Evolutionary conservation across 2,888 invertebrate genomes (phyloP), one percentile per base, ranked within the genome.

Genomic region (Achlya flavicornis): DNA sequence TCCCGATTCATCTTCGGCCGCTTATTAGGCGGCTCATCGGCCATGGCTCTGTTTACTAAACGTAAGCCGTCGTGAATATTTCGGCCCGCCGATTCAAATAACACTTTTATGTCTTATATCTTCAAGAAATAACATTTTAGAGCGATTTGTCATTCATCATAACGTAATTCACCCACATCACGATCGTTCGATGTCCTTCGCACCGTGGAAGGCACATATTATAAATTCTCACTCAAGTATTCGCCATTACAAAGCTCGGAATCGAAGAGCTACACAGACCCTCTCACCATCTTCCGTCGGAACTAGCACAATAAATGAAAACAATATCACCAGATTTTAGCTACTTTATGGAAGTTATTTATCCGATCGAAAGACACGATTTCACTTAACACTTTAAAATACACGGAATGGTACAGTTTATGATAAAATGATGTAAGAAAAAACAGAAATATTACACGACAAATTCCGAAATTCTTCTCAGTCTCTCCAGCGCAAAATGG

Each of bases 11-110:
- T 96, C 95, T 98, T 98, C 90, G 97, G 97, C 96, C 98, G 97
- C 96, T 98, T 98, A 91, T 96, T 98, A 93, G 98, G 98, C 96
- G 98, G 98, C 95, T 98, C 98, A 95, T 98, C 98, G 95, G 98
- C 98, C 98, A 98, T 98, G 94, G 94, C 94, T 94, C 94, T 95
- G 95, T 95, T 95, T 95, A 95, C 95, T 94, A 95, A 95, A 94
- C 94, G 92, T 94, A 94, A 95, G 94, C 95, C 94, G 94, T 94
- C 94, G 94, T 92, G 91, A 93, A 91, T 92, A 92, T 90, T 92
- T 92, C 94, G 93, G 94, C 94, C 94, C 94, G 94, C 94, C 94
- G 94, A 93, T 90, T 93, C 88, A 94, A 91, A 92, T 90, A 91
- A 90, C 93, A 93, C 94, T 91, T 89, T 85, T 91, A 90, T 89